A percentile compares a stretch with the other conserved stretches of the same genome.
Evolutionary conservation across 2,797 vertebrate species (phyloP).

Genomic region (Apodemus agrarius): DNA sequence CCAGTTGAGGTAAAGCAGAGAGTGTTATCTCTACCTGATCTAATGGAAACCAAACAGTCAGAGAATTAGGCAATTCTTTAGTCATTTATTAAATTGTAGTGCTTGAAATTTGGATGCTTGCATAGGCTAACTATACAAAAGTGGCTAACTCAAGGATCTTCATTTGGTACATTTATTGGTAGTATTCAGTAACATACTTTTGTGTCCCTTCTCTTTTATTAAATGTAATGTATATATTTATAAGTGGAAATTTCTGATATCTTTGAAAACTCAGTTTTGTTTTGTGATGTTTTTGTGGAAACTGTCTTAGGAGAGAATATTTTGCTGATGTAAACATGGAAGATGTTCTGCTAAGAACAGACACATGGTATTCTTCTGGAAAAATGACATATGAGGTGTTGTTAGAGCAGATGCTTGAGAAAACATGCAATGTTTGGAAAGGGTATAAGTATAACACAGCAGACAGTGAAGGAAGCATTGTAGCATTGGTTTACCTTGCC

Average conservation of each 20-base stretch:
- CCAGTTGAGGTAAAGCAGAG: background rate
- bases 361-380: background rate
- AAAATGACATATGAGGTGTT: background rate
- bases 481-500: background rate
- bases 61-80: background rate
- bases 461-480: background rate
- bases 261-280: background rate
- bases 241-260: background rate
- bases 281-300: background rate
- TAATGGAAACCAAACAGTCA: background rate
- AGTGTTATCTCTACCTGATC: background rate
- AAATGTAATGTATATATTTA: background rate
- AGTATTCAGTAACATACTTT: constrained; percentile 10
- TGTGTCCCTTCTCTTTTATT: background rate
- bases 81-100: background rate
- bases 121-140: background rate
- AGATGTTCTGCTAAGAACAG: background rate
- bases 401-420: background rate
- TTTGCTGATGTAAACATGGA: background rate
- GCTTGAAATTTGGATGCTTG: background rate
- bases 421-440: background rate
- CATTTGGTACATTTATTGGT: background rate
- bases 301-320: background rate
- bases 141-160: background rate
- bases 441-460: background rate